Evolutionary conservation across 2,888 invertebrate species (phyloP).

Genomic region (Nemotelus pantherinus): DNA sequence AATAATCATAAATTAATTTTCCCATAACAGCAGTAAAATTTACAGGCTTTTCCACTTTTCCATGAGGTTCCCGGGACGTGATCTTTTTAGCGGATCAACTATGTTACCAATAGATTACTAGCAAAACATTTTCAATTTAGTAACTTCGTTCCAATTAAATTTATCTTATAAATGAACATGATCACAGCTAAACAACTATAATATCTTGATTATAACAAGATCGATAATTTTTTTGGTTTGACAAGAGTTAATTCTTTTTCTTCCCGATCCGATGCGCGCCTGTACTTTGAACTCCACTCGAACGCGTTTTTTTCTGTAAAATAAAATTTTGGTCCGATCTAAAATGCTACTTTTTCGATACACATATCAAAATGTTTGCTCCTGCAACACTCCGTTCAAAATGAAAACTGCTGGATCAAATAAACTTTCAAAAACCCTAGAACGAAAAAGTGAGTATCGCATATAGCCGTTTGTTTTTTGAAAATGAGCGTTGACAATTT

Average conservation of each 20-base stretch:
- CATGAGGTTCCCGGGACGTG: neutral
- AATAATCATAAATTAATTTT: too few species aligned
- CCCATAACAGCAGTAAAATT: neutral
- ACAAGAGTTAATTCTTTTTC: constrained; percentile 1
- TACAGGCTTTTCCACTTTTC: constrained; percentile 1
- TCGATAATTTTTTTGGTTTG: neutral
- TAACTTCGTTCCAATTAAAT: too few species aligned
- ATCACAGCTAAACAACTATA: neutral
- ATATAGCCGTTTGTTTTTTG: constrained; percentile 18
- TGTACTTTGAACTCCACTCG: constrained; percentile 23
- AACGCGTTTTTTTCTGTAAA: constrained; percentile 5
- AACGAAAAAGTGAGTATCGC: constrained; percentile 38
- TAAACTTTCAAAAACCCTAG: constrained; percentile 2
- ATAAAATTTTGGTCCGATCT: neutral
- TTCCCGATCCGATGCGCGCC: constrained; percentile 22
- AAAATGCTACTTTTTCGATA: constrained; percentile 20
- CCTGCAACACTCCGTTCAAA: constrained; percentile 19
- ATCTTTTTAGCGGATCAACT: neutral
- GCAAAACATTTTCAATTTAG: too few species aligned
- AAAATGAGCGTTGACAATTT: constrained; percentile 11
- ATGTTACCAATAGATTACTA: too few species aligned
- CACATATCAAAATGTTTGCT: neutral
- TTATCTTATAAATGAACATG: neutral
- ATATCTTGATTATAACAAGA: neutral
- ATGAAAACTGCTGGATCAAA: neutral